Base-by-base conservation (phyloP, 1,140 invertebrate species). In the Lucilia sericata region DNA sequence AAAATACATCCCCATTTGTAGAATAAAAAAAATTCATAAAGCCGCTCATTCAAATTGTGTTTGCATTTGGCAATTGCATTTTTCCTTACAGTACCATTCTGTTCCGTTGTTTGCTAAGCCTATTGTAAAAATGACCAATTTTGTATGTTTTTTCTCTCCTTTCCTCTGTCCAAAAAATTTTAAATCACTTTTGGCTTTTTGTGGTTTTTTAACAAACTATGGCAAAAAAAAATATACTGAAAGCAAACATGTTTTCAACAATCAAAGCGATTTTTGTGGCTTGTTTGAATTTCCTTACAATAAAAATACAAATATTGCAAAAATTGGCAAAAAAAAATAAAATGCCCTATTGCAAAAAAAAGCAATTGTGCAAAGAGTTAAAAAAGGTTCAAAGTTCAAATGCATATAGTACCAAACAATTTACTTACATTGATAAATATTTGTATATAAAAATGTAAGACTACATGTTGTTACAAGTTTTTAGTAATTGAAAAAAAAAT, bases 261-360 rank as follows among this genome's bases (percentile, higher is more conserved):
- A 49, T 49, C 76, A 80, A 80, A 80, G 76, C 76, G 76, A 80
- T 80, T 80, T 80, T 80, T 80, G 76, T 49, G 76, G 76, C 76
- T 80, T 80, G 76, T 80, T 80, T 49, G 76, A 42, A 80, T 49
- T 80, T 80, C 36, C 76, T 49, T 49, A 80, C 47, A 80, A 76
- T 34, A 76, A 76, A 42, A 76, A 42, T 42, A 76, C 74, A 76
- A 60, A 60, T 60, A 60, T 60, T 60, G 51, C 51, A 14, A 14
- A 60, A 60, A 30, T 30, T 30, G 8, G 2, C 13, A 60, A 70
- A 70, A 70, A 70, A 19, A 5, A 65, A 65, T 8, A 2, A 30
- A 30, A 30, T 30, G 25, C 42, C 42, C 10, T 42, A 42, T 42
- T 42, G 42, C 7, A 36, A 65, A 65, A 65, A 65, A 65, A 65